Evolutionary conservation across 1,140 invertebrate species (phyloP), one percentile per base, ranked within the genome.

Genomic region (Platorchestia sp.): DNA sequence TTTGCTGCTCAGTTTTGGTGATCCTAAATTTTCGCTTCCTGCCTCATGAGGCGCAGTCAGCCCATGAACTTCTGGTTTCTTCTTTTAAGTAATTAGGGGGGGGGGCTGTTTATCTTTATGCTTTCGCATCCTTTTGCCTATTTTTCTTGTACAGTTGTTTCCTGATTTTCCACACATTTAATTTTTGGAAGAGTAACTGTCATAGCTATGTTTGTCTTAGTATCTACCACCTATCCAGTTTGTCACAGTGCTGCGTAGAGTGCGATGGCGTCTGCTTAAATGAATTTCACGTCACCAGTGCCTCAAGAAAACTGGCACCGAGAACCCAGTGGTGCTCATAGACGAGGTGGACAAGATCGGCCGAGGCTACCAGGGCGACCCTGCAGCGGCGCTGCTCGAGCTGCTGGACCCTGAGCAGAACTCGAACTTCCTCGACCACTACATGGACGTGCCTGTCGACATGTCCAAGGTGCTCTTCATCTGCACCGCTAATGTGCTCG

Each of bases 331-430:
- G 0, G 98, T 99, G 95, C 98, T 99, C 0, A 99, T 99, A 96
- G 99, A 99, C 97, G 99, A 99, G 97, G 99, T 99, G 10, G 99
- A 99, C 97, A 99, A 99, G 97, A 99, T 98, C 97, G 99, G 98
- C 97, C 98, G 97, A 95, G 99, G 99, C 75, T 99, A 99, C 97
- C 99, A 99, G 97, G 99, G 99, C 7, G 99, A 99, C 97, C 99
- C 99, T 41, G 98, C 99, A 22, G 99, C 99, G 27, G 99, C 99
- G 0, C 97, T 99, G 0, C 97, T 99, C 27, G 99, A 99, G 97
- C 97, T 99, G 95, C 97, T 99, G 0, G 99, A 99, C 97, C 99
- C 99, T 0, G 99, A 99, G 97, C 99, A 99, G 97, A 99, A 99
- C 97, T 98, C 98, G 1, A 99, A 99, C 97, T 99, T 99, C 97